Conservation (phyloP, 2,113 vertebrate species). For the Ardeotis arabs region DNA sequence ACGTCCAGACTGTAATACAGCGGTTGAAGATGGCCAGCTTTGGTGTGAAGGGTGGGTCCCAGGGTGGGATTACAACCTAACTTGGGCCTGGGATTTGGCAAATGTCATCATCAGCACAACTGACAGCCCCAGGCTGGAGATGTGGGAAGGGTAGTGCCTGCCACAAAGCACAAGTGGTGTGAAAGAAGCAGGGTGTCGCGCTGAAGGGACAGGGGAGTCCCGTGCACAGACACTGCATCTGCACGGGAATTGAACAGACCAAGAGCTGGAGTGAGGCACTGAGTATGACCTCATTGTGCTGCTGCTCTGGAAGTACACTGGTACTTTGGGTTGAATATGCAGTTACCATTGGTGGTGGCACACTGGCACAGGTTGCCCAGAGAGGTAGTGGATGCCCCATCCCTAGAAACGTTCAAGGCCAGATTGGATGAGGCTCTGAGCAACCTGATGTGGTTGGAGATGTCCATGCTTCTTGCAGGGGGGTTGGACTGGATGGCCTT, state of each 20-base stretch:
- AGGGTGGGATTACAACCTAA: neutral
- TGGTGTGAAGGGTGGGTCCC: neutral
- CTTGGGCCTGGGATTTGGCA: neutral
- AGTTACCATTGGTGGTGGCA: too few relatives aligned
- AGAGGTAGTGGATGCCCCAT: too few relatives aligned
- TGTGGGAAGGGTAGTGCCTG: neutral
- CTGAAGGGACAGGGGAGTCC: neutral
- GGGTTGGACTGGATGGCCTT: too few relatives aligned
- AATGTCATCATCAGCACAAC: neutral
- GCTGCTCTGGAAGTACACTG: neutral
- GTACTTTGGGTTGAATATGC: neutral
- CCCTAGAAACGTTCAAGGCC: too few relatives aligned
- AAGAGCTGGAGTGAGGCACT: neutral
- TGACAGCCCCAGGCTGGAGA: neutral
- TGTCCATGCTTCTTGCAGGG: too few relatives aligned
- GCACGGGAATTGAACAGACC: neutral
- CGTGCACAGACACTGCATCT: rapidly evolving
- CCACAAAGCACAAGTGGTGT: neutral
- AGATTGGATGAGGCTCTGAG: too few relatives aligned
- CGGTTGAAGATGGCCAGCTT: neutral
- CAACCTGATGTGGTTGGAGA: too few relatives aligned
- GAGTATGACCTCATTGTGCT: neutral
- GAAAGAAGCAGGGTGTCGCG: neutral
- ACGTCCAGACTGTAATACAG: neutral
- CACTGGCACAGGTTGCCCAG: too few relatives aligned